Evolutionary conservation across 2,797 vertebrate genomes (phyloP), one percentile per base, ranked within the genome.

Genomic region (Miichthys miiuy): DNA sequence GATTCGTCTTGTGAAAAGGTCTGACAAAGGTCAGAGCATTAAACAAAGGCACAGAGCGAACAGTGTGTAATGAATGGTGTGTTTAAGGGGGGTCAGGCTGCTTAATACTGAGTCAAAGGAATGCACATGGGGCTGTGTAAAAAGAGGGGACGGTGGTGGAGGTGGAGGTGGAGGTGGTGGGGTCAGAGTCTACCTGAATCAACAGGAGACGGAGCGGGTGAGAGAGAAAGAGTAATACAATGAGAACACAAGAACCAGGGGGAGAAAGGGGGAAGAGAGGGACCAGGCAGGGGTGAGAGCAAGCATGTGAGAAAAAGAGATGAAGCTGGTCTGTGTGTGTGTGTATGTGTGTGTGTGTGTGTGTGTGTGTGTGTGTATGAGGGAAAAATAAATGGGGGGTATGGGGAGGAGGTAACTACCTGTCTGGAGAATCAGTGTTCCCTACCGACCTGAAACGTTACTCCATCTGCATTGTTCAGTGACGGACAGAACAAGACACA

Each of bases 401-500:
- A 14, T 34, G 6, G 44, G 54, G 68, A 50, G 64, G 78, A 69
- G 75, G 67, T 74, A 68, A 79, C 85, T 91, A 91, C 89, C 92
- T 51, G 80, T 91, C 62, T 97, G 95, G 83, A 97, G 96, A 94
- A 97, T 90, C 79, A 95, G 95, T 72, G 88, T 78, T 92, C 90
- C 85, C 96, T 96, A 63, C 94, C 94, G 52, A 93, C 92, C 82
- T 96, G 96, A 93, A 98, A 98, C 56, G 94, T 95, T 89, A 97
- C 94, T 87, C 97, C 96, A 90, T 95, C 96, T 84, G 96, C 96
- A 87, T 93, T 94, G 90, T 97, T 98, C 96, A 96, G 91, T 83
- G 93, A 95, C 79, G 88, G 93, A 96, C 95, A 85, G 90, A 93
- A 94, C 72, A 95, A 95, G 90, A 93, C 91, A 87, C 88, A 94